Conservation (phyloP, 1,140 invertebrate genomes). For the Parasteatoda tepidariorum region DNA sequence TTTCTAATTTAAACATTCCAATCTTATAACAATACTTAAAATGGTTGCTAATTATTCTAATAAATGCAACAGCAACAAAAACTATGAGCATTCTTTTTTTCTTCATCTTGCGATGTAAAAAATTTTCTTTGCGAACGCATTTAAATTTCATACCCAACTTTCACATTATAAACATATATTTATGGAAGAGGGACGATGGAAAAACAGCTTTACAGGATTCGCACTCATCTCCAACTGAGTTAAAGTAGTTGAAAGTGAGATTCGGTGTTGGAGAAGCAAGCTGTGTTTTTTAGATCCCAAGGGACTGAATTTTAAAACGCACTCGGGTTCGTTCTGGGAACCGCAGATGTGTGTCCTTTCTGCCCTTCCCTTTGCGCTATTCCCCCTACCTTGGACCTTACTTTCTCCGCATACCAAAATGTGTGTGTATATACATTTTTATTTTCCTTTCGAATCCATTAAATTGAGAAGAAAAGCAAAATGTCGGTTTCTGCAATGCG, state of each 20-base stretch:
- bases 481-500: neutral
- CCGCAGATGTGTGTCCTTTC: slow-evolving; percentile 48
- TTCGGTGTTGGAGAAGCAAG: slow-evolving; percentile 22
- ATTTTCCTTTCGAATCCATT: slow-evolving; percentile 43
- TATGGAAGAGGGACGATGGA: neutral
- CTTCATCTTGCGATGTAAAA: too few relatives aligned
- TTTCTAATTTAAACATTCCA: too few relatives aligned
- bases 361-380: slow-evolving; percentile 4
- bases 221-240: neutral
- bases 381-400: neutral
- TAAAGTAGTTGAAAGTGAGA: slow-evolving; percentile 51
- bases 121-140: too few relatives aligned
- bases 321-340: slow-evolving; percentile 5
- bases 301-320: slow-evolving; percentile 39
- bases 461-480: slow-evolving; percentile 50
- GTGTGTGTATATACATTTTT: slow-evolving; percentile 11
- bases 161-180: neutral
- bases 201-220: slow-evolving; percentile 5
- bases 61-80: too few relatives aligned
- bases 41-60: too few relatives aligned
- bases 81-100: too few relatives aligned
- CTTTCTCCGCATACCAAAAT: slow-evolving; percentile 46
- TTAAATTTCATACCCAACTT: neutral
- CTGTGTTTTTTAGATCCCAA: slow-evolving; percentile 31
- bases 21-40: too few relatives aligned